These are phyloP conservation scores for Clavelina lepadiformis DNA, from an alignment of 23 tunicate genomes.

Conservation along the genomic window DNA sequence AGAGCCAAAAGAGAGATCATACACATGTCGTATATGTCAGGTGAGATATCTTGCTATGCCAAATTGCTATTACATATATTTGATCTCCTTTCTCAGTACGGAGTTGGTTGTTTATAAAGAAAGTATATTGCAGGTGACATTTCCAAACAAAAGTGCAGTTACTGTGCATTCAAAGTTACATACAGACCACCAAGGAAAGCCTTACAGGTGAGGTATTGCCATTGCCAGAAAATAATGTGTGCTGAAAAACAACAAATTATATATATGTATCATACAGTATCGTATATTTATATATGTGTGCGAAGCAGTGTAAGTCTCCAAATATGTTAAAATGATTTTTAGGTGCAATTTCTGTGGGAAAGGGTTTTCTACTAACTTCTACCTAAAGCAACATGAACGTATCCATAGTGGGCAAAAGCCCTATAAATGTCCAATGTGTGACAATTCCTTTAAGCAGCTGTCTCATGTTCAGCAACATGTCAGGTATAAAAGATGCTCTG, in stretches of 20 bases:
- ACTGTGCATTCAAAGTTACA: slow-evolving; percentile 88
- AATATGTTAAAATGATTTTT: too few species aligned
- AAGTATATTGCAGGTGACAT: slow-evolving; percentile 45
- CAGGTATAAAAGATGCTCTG: slow-evolving; percentile 18
- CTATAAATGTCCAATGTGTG: slow-evolving; percentile 97
- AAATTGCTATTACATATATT: not conserved
- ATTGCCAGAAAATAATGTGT: not conserved
- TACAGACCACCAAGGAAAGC: slow-evolving; percentile 90
- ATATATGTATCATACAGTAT: too few species aligned
- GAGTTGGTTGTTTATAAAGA: not conserved
- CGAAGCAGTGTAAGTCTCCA: too few species aligned
- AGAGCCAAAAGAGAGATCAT: slow-evolving; percentile 66
- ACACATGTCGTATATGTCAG: slow-evolving; percentile 91
- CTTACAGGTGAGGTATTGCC: slow-evolving; percentile 58
- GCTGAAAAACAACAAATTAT: too few species aligned
- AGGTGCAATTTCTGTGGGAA: slow-evolving; percentile 89
- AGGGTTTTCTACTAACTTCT: slow-evolving; percentile 92
- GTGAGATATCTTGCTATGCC: slow-evolving; percentile 3
- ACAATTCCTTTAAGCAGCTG: slow-evolving; percentile 80
- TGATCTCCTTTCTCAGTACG: not conserved
- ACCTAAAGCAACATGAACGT: slow-evolving; percentile 90
- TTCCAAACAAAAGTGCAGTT: slow-evolving; percentile 93
- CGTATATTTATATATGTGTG: too few species aligned
- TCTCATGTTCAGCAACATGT: slow-evolving; percentile 97
- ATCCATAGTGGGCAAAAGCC: slow-evolving; percentile 97